Evolutionary conservation across 2,888 invertebrate species (phyloP).

Genomic region (Plebejus anna): DNA sequence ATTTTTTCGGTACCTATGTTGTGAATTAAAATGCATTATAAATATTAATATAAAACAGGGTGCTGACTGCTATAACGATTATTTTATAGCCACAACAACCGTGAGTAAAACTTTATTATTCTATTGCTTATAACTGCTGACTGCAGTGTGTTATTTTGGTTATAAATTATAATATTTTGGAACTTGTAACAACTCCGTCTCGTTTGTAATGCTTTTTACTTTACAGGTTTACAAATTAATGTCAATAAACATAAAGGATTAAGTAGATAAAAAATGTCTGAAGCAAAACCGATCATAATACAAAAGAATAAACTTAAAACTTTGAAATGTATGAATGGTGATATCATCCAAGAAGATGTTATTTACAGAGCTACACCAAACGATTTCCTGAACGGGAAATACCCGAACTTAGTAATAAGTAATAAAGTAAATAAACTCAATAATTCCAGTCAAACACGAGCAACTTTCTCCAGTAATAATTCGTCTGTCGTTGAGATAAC

Average conservation of each 20-base stretch:
- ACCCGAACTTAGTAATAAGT: constrained; percentile 46
- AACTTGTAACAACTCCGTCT: background rate
- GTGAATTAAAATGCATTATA: background rate
- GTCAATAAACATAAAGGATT: background rate
- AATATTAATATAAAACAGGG: background rate
- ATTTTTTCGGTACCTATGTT: background rate
- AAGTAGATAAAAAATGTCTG: constrained; percentile 3
- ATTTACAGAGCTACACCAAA: constrained; percentile 48
- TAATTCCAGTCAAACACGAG: constrained; percentile 51
- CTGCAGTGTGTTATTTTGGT: background rate
- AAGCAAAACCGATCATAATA: constrained; percentile 19
- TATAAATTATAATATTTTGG: too few relatives aligned
- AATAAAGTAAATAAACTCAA: constrained; percentile 47
- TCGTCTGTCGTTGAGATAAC: constrained; percentile 45
- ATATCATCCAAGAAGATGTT: constrained; percentile 44
- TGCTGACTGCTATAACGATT: background rate
- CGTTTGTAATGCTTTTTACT: background rate
- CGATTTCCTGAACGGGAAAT: constrained; percentile 52
- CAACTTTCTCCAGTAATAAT: constrained; percentile 43
- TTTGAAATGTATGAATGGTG: background rate
- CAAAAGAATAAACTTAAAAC: constrained; percentile 13
- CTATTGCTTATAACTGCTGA: background rate
- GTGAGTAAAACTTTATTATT: background rate
- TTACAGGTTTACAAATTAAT: background rate
- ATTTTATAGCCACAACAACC: background rate